Conservation (phyloP, 2,113 vertebrate species). For the Ancistrus triradiatus region DNA sequence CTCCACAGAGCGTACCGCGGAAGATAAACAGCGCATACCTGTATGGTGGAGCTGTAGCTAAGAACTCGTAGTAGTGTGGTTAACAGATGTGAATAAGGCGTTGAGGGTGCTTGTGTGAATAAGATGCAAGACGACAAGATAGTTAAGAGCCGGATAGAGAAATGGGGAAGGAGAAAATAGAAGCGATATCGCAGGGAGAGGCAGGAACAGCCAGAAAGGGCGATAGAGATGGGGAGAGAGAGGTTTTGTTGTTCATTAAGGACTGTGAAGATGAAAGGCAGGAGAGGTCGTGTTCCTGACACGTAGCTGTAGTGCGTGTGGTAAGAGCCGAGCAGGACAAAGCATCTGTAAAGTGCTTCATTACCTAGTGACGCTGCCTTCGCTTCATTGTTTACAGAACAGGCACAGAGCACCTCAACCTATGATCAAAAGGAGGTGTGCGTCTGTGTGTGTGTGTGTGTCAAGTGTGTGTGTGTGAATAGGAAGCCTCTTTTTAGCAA, state of each 20-base stretch:
- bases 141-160: constrained; percentile 39
- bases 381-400: constrained; percentile 57
- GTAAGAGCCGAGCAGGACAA: constrained; percentile 38
- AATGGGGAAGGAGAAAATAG: constrained; percentile 7
- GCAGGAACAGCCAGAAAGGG: not conserved
- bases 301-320: constrained; percentile 53
- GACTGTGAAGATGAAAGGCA: constrained; percentile 57
- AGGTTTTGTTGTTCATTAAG: constrained; percentile 54
- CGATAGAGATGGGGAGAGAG: not conserved
- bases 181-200: not conserved
- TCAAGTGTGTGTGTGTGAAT: constrained; percentile 35
- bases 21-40: too few species aligned
- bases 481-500: constrained; percentile 27
- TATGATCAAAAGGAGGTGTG: constrained; percentile 55
- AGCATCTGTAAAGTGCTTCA: constrained; percentile 62
- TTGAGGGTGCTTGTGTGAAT: too few species aligned
- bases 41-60: too few species aligned
- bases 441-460: constrained; percentile 36
- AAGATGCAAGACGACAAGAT: too few species aligned
- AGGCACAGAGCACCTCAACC: constrained; percentile 43
- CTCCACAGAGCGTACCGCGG: too few species aligned
- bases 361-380: constrained; percentile 49
- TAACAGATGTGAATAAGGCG: too few species aligned
- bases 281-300: constrained; percentile 54
- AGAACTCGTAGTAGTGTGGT: too few species aligned